Percentiles rank a stretch among this genome's conserved stretches.
phyloP scores from a whole-genome alignment of 2,888 invertebrate species.

The Osmoderma eremita region DNA sequence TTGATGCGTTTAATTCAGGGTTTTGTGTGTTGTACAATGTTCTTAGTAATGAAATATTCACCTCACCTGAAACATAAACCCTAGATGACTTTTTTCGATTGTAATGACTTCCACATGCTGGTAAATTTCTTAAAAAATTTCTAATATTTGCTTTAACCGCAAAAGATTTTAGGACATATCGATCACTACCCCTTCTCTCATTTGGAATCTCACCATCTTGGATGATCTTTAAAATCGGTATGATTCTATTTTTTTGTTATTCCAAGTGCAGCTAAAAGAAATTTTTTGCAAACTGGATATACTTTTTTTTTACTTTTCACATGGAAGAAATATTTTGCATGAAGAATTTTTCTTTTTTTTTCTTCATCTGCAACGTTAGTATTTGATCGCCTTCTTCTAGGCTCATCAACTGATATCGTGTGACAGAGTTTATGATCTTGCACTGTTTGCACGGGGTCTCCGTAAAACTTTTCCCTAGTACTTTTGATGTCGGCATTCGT shows the following conservation, averaged over 20 bases:
- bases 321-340: conserved; percentile 29
- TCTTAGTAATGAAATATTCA: no score
- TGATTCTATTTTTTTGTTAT: conserved; percentile 31
- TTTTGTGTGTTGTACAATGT: conserved; percentile 22
- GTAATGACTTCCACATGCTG: no score
- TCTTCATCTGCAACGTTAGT: conserved; percentile 11
- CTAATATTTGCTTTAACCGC: conserved; percentile 5
- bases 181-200: conserved; percentile 31
- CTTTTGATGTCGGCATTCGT: conserved; percentile 14
- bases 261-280: conserved; percentile 28
- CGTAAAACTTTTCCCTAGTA: conserved; percentile 19
- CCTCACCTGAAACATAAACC: no score
- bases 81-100: no score
- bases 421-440: conserved; percentile 36
- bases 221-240: conserved; percentile 21
- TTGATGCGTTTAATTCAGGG: neutral
- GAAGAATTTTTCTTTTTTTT: no score
- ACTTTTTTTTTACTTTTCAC: conserved; percentile 24
- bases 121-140: neutral
- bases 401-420: conserved; percentile 31
- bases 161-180: conserved; percentile 19
- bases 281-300: conserved; percentile 33
- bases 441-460: conserved; percentile 12
- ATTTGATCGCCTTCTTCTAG: conserved; percentile 18
- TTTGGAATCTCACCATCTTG: conserved; percentile 16